phyloP scores from a whole-genome alignment of 1,140 invertebrate species.

The Latrodectus geometricus region DNA sequence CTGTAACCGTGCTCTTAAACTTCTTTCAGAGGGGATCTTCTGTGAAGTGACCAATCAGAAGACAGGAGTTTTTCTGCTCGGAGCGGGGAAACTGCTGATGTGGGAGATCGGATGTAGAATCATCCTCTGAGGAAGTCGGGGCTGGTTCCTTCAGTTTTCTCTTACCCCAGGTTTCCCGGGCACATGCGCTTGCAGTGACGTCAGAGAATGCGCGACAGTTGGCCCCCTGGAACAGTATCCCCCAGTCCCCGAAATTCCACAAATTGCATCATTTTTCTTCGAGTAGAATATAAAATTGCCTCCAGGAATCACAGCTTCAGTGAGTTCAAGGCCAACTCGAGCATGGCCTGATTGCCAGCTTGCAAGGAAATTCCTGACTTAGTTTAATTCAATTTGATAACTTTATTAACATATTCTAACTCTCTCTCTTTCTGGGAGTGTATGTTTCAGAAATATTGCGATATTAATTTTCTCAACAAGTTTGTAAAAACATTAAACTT shows the following conservation, averaged over 20 bases:
- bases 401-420: too few species aligned
- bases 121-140: constrained; percentile 4
- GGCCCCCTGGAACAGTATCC: neutral
- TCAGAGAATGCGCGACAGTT: constrained; percentile 32
- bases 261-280: neutral
- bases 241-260: neutral
- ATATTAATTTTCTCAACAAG: too few species aligned
- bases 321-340: too few species aligned
- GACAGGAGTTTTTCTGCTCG: neutral
- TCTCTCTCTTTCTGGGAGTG: too few species aligned
- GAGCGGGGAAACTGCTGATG: neutral
- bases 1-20: constrained; percentile 4
- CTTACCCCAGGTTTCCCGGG: constrained; percentile 50
- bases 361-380: too few species aligned
- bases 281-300: too few species aligned
- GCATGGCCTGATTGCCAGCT: too few species aligned
- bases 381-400: too few species aligned
- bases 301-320: too few species aligned
- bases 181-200: constrained; percentile 40
- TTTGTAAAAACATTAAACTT: too few species aligned
- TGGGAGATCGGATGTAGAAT: constrained; percentile 12
- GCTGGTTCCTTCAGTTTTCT: constrained; percentile 1
- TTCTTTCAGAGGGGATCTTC: neutral
- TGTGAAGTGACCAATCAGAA: neutral
- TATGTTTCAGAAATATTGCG: too few species aligned